Evolutionary conservation across 2,888 invertebrate genomes (phyloP).

Genomic region (Rambutsinella grinnellia): DNA sequence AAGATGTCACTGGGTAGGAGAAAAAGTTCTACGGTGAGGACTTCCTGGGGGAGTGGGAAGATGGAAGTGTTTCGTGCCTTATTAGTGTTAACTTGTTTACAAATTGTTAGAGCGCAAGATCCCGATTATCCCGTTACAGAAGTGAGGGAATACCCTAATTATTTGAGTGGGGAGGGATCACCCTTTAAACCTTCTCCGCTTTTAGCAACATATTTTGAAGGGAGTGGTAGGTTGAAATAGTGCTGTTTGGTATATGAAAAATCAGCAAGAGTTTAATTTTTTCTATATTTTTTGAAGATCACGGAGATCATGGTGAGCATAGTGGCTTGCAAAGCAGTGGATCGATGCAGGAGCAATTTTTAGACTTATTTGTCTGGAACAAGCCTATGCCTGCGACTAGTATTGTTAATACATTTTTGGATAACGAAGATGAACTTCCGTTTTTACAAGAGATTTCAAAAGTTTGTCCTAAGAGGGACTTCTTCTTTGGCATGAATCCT

Average conservation of each 20-base stretch:
- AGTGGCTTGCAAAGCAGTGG: not conserved
- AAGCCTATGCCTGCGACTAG: conserved; percentile 46
- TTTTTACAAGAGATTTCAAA: conserved; percentile 40
- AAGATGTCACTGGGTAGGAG: conserved; percentile 42
- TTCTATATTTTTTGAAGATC: conserved; percentile 2
- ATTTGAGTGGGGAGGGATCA: not conserved
- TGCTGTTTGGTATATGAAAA: not conserved
- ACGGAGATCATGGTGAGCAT: not conserved
- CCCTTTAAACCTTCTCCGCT: conserved; percentile 41
- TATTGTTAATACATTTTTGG: conserved; percentile 56
- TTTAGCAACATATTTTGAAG: conserved; percentile 41
- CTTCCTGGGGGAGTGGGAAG: conserved; percentile 22
- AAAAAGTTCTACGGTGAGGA: conserved; percentile 34
- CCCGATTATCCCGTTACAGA: not conserved
- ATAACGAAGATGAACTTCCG: conserved; percentile 55
- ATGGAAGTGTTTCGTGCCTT: conserved; percentile 42
- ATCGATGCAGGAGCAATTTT: conserved; percentile 47
- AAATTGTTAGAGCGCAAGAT: conserved; percentile 15
- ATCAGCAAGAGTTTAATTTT: not conserved
- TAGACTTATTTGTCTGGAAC: conserved; percentile 49
- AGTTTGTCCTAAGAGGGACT: conserved; percentile 48
- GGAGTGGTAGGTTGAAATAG: conserved; percentile 9
- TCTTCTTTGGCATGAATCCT: conserved; percentile 51
- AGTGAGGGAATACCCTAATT: conserved; percentile 11
- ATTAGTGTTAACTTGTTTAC: conserved; percentile 18